phyloP scores from a whole-genome alignment of 2,113 vertebrate species.

The Heterotis niloticus region DNA sequence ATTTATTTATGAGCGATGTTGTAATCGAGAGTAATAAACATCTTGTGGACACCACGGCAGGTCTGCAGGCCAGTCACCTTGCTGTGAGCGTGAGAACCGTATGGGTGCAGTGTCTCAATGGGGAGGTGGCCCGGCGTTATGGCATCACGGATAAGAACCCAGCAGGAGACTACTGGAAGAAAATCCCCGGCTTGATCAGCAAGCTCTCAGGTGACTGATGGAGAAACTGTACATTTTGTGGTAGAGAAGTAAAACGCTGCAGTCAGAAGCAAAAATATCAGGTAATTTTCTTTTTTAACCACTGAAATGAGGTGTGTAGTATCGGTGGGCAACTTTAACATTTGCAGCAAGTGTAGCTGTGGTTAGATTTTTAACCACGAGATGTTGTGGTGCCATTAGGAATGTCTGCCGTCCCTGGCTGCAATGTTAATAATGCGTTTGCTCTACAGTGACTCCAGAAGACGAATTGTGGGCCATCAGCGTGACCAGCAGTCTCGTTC shows the following conservation, averaged over 20 bases:
- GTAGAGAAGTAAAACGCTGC: too few species aligned
- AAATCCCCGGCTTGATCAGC: constrained; percentile 75
- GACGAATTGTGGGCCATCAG: constrained; percentile 90
- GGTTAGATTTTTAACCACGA: background rate
- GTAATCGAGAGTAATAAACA: too few species aligned
- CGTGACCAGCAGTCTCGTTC: constrained; percentile 73
- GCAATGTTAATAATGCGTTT: background rate
- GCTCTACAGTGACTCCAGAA: constrained; percentile 73
- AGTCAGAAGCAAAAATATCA: background rate
- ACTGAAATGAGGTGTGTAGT: too few species aligned
- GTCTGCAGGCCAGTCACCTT: constrained; percentile 82
- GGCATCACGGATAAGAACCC: constrained; percentile 85
- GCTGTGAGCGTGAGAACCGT: constrained; percentile 78
- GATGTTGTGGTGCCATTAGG: background rate
- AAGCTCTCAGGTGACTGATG: constrained; percentile 76
- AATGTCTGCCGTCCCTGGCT: constrained; percentile 9
- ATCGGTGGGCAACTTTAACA: background rate
- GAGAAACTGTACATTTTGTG: background rate
- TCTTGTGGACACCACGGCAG: constrained; percentile 50
- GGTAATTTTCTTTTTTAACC: background rate
- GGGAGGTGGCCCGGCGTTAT: constrained; percentile 85
- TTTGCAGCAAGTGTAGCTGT: background rate
- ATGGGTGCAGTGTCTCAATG: constrained; percentile 87
- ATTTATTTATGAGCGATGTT: constrained; percentile 4
- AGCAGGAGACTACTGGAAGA: constrained; percentile 97